Evolutionary conservation across 2,888 invertebrate species (phyloP).

Genomic region (Suillia variegata): DNA sequence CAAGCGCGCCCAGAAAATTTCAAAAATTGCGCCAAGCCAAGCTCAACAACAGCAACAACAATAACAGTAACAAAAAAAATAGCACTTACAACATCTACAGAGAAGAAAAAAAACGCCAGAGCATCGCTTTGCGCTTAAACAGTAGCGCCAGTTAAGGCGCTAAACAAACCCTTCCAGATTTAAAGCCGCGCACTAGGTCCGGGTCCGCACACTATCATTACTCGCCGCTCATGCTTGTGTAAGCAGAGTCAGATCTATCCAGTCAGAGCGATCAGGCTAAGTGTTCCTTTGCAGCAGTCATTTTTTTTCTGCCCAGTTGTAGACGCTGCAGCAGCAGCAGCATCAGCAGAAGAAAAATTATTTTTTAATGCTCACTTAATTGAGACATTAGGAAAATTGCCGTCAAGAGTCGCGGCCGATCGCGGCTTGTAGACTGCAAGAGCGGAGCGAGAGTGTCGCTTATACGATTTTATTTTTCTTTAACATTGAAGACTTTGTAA

Average conservation of each 20-base stretch:
- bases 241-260: too few species aligned
- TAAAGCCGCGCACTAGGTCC: neutral
- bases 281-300: too few species aligned
- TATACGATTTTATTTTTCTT: too few species aligned
- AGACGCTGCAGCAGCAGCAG: conserved; percentile 18
- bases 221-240: too few species aligned
- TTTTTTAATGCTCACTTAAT: conserved; percentile 1
- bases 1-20: too few species aligned
- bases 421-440: neutral
- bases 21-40: too few species aligned
- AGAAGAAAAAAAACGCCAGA: neutral
- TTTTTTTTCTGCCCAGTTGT: too few species aligned
- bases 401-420: neutral
- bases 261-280: too few species aligned
- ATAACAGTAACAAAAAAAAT: neutral
- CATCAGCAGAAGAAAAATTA: neutral
- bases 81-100: neutral
- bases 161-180: conserved; percentile 14
- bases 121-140: neutral
- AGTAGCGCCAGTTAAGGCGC: neutral
- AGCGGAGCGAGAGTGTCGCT: too few species aligned
- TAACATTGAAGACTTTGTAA: too few species aligned
- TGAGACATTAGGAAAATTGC: conserved; percentile 3
- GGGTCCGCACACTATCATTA: too few species aligned
- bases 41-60: too few species aligned